Conservation (phyloP, 1,140 invertebrate species). For the Zaprionus ornatus region DNA sequence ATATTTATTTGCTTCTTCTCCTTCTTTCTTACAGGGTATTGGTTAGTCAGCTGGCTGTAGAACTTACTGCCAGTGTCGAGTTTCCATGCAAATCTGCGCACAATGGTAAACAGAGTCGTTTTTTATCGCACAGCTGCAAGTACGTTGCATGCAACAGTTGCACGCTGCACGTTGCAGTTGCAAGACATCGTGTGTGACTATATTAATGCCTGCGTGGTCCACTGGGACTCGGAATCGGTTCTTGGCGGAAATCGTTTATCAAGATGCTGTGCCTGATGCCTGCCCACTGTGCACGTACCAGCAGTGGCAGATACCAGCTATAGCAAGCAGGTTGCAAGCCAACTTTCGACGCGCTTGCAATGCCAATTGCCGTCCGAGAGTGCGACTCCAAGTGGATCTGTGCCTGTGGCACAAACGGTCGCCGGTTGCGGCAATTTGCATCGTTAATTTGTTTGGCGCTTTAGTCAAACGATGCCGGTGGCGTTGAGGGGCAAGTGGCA, state of each 20-base stretch:
- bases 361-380: conserved; percentile 4
- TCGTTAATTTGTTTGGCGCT: conserved; percentile 60
- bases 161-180: neutral
- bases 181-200: neutral
- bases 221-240: neutral
- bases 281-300: conserved; percentile 26
- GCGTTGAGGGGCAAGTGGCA: neutral
- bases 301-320: neutral
- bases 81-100: conserved; percentile 18
- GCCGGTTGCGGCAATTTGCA: conserved; percentile 52
- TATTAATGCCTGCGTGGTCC: neutral
- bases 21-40: neutral
- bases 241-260: conserved; percentile 3
- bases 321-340: neutral
- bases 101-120: conserved; percentile 25
- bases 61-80: conserved; percentile 10
- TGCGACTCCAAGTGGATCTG: neutral
- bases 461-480: conserved; percentile 23
- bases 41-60: neutral
- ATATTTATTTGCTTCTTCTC: no score
- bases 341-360: conserved; percentile 1
- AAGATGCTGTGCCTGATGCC: neutral
- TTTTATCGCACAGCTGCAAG: conserved; percentile 21
- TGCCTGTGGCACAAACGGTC: neutral
- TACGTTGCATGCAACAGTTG: neutral